A percentile compares a stretch with the other conserved stretches of the same genome.
phyloP scores from a whole-genome alignment of 2,888 invertebrate species.

The Trachelus tabidus region DNA sequence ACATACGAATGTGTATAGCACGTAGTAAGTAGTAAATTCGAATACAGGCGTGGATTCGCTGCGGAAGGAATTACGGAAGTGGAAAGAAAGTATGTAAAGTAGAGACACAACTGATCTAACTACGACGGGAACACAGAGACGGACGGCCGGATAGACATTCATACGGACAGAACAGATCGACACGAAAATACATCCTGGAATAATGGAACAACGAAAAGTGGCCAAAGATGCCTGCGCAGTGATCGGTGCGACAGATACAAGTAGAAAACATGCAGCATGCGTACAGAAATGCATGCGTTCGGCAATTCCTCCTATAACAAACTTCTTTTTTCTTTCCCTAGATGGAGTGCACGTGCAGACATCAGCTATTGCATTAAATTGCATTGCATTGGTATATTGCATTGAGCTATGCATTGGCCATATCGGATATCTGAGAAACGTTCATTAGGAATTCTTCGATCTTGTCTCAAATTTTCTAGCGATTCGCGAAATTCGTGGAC shows the following conservation, averaged over 20 bases:
- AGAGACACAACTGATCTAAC: not conserved
- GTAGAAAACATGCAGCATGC: not conserved
- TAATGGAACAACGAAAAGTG: not conserved
- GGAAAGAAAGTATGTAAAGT: not conserved
- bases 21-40: not conserved
- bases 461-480: not conserved
- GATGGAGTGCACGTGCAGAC: not conserved
- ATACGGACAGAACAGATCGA: not conserved
- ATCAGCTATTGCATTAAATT: not conserved
- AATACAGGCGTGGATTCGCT: not conserved
- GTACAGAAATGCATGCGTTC: not conserved
- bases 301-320: not conserved
- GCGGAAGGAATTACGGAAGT: not conserved
- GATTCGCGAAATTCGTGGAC: not conserved
- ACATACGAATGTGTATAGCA: not conserved
- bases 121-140: not conserved
- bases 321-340: not conserved
- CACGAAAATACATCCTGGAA: not conserved
- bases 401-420: not conserved
- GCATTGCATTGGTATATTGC: not conserved
- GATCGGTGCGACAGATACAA: not conserved
- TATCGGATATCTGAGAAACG: not conserved
- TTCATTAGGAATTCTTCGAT: not conserved
- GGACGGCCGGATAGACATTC: not conserved
- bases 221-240: not conserved